Conservation (phyloP, 2,797 vertebrate genomes). For the Rhinichthys osculus region DNA sequence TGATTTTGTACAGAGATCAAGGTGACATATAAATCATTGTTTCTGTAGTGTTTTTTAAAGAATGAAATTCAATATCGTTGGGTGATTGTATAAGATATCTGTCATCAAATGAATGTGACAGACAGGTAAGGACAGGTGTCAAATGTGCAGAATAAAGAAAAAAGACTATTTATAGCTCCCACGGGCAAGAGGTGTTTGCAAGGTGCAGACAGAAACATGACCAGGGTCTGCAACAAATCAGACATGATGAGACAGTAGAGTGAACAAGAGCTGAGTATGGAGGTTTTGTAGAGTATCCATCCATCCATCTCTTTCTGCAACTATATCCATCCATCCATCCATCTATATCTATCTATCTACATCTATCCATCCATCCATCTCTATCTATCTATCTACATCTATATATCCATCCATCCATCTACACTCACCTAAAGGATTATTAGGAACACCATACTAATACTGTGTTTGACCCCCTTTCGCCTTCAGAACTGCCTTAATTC, state of each 20-base stretch:
- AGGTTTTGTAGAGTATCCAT: background rate
- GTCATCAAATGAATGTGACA: background rate
- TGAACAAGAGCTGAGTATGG: background rate
- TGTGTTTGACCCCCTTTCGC: no score
- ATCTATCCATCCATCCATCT: background rate
- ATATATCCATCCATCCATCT: background rate
- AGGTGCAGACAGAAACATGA: constrained; percentile 18
- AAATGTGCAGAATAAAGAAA: constrained; percentile 20
- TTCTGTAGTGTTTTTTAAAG: background rate
- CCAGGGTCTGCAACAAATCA: background rate
- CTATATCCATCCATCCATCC: background rate
- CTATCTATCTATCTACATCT: background rate
- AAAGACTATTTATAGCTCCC: background rate
- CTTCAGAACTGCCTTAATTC: no score
- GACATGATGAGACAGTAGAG: background rate
- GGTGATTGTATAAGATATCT: background rate
- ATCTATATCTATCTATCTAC: rapidly evolving
- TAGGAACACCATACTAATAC: no score
- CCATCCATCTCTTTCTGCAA: background rate
- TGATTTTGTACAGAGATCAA: background rate
- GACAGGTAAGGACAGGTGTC: constrained; percentile 22
- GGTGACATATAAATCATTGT: no score
- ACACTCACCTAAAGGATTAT: no score
- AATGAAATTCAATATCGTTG: background rate
- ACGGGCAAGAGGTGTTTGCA: background rate